Base-by-base conservation (phyloP, 2,888 invertebrate species). In the Sinohyriopsis cumingii region DNA sequence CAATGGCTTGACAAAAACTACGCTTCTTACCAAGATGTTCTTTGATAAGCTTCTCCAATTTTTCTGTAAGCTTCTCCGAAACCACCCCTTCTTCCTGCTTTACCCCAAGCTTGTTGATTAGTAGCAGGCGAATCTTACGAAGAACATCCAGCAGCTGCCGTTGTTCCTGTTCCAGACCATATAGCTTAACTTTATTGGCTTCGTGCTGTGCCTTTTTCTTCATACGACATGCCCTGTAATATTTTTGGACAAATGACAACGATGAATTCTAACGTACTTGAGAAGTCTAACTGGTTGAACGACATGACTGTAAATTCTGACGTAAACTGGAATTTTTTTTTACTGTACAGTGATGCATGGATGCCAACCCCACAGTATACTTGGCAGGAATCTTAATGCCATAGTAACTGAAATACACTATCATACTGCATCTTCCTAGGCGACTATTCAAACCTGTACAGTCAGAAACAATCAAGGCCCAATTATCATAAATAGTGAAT, bases 131-230 rank as follows among this genome's bases (percentile, higher is more conserved):
- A 24, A 86, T 81, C 53, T 62, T 62, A 5, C 67, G 67, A 22
- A 86, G 73, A 22, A 87, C 85, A 24, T 79, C 76, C 75, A 88
- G 63, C 57, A 80, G 67, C 95, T 94, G 92, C 96, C 97, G 95
- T 90, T 98, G 98, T 91, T 99, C 98, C 85, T 94, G 93, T 90
- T 98, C 96, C 82, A 99, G 92, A 56, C 98, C 98, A 88, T 93
- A 95, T 4, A 98, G 91, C 91, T 98, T 98, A 69, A 99, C 94
- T 91, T 99, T 99, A 89, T 98, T 98, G 3, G 99, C 98, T 91
- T 99, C 99, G 90, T 99, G 98, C 89, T 98, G 98, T 6, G 99
- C 99, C 91, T 98, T 99, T 91, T 99, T 99, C 93, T 99, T 99
- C 86, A 99, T 92, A 55, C 98, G 93, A 89, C 98, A 99, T 55